Conservation (phyloP, 2,113 vertebrate genomes). For the Onychostoma macrolepis region DNA sequence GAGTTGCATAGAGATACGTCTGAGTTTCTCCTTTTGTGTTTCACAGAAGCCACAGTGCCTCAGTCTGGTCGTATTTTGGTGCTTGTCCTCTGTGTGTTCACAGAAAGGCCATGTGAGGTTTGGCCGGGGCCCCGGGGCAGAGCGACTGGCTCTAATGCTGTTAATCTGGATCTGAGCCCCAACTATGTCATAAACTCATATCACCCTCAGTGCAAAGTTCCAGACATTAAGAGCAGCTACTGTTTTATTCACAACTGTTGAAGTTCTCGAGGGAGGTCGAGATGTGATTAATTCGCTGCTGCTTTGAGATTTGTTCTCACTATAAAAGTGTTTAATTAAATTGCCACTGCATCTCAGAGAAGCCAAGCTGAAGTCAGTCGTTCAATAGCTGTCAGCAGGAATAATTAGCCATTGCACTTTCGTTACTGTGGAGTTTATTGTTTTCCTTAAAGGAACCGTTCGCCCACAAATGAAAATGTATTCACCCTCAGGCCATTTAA, state of each 20-base stretch:
- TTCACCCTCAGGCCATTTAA: too few relatives aligned
- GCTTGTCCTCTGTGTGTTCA: background rate
- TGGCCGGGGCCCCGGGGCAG: slow-evolving; percentile 13
- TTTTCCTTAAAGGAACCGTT: background rate
- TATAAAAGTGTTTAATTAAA: slow-evolving; percentile 38
- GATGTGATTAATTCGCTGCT: slow-evolving; percentile 28
- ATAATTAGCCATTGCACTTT: background rate
- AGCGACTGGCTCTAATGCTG: slow-evolving; percentile 24
- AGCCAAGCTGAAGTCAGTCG: background rate
- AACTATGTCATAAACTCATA: slow-evolving; percentile 3
- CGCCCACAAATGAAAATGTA: too few relatives aligned
- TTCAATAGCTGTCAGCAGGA: background rate
- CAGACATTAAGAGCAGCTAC: background rate
- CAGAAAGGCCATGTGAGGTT: slow-evolving; percentile 16
- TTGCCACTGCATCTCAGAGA: background rate
- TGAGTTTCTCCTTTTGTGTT: background rate
- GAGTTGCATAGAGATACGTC: background rate
- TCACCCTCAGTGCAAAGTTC: background rate
- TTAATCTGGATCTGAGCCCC: slow-evolving; percentile 36
- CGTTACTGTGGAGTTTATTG: background rate
- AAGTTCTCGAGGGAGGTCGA: background rate
- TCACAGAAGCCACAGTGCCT: background rate
- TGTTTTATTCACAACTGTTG: background rate
- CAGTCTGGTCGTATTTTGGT: background rate
- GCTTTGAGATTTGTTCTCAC: slow-evolving; percentile 20